A percentile compares a stretch with the other conserved stretches of the same genome.
These are phyloP conservation scores for Gallinago paraguaiae DNA, from an alignment of 2,113 vertebrate species.

Conservation along the genomic window DNA sequence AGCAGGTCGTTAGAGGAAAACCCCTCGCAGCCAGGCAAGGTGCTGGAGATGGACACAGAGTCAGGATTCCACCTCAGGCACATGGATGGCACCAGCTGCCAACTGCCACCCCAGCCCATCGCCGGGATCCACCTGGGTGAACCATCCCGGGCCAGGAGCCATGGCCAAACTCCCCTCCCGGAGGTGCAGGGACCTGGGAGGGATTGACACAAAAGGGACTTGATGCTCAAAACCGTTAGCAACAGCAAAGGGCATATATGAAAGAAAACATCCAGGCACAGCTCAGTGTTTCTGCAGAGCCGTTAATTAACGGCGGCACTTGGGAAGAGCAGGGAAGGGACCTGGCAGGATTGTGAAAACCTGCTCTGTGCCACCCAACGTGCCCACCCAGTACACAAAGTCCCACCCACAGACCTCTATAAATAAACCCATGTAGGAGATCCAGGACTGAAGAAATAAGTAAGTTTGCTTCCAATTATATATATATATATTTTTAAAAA, in stretches of 20 bases:
- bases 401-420: slow-evolving; percentile 69
- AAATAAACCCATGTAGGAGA: slow-evolving; percentile 75
- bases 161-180: rapidly evolving
- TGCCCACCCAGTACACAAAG: slow-evolving; percentile 16
- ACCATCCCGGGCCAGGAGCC: neutral
- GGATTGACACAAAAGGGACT: neutral
- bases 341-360: neutral
- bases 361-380: neutral
- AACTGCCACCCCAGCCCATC: neutral
- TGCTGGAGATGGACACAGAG: neutral
- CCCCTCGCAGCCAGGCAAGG: neutral
- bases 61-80: neutral
- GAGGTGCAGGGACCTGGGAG: neutral
- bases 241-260: neutral
- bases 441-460: slow-evolving; percentile 22
- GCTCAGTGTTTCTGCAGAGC: neutral
- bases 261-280: neutral
- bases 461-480: slow-evolving; percentile 39
- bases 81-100: neutral
- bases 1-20: neutral
- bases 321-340: neutral
- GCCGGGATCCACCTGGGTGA: rapidly evolving
- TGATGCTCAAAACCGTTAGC: neutral
- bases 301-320: neutral
- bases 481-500: neutral